Base-by-base conservation (phyloP, 2,797 vertebrate species). In the Denticeps clupeoides region DNA sequence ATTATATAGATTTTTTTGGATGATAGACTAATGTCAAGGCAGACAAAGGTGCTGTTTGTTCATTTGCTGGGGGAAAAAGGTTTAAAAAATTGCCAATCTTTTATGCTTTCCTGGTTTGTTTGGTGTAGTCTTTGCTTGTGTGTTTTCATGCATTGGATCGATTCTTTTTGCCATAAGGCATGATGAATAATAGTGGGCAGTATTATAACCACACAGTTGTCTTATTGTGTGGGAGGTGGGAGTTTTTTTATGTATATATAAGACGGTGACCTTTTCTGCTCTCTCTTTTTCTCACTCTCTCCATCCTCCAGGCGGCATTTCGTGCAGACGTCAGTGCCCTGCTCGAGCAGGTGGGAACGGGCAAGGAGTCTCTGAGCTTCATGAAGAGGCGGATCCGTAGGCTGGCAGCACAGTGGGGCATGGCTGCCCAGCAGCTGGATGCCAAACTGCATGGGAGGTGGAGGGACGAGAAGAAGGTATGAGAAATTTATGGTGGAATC, bases 321-420 rank as follows among this genome's bases (percentile, higher is more conserved):
- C 88, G 70, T 59, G 87, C 81, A 1, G 87, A 91, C 62, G 73
- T 96, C 43, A 79, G 87, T 18, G 80, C 68, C n/a, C 86, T 96
- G 29, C 73, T 93, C 76, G 89, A 94, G 51, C 83, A 93, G 66
- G 82, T 96, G 0, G 90, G 89, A 47, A 85, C 88, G 0, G 90
- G 91, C 47, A 96, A 96, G 62, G 92, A 96, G 55, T 94, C 92
- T 1, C 80, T 96, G 25, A 92, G 87, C 71, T 96, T 96, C 77
- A 96, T 96, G 91, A 93, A 90, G 77, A 88, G 87, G 44, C 58
- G 92, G 47, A 87, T 91, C 60, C 80, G 85, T 33, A 81, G 87
- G 37, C 70, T 95, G 40, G 79, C 78, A 0, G 67, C 72, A 47
- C 91, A 95, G 73, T 96, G 92, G 92, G 78, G 80, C 5, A 70